Percentiles rank a stretch among this genome's conserved stretches.
These are phyloP conservation scores for Rhynchotus rufescens DNA, from an alignment of 2,797 vertebrate species.

Conservation along the genomic window DNA sequence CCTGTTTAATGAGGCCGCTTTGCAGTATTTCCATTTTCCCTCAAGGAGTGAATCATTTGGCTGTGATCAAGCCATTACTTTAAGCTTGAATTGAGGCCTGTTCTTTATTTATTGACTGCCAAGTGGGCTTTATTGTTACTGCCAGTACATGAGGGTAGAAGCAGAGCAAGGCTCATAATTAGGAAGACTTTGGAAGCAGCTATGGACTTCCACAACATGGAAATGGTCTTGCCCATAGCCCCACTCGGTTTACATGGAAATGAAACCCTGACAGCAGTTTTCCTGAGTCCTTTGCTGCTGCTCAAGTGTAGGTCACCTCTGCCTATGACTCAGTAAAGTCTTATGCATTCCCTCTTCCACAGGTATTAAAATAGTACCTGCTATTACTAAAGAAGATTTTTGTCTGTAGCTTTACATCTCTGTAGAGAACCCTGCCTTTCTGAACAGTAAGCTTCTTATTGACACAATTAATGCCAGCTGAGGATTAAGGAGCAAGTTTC, in stretches of 20 bases:
- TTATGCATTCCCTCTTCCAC: neutral
- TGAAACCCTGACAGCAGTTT: neutral
- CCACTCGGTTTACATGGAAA: neutral
- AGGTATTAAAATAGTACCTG: neutral
- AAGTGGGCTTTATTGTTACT: neutral
- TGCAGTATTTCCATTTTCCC: accelerated
- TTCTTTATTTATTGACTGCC: neutral
- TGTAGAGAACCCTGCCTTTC: neutral
- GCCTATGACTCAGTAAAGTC: neutral
- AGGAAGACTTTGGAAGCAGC: neutral
- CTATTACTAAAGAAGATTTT: neutral
- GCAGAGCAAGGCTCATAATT: neutral
- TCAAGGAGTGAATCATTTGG: neutral
- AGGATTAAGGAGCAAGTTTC: neutral
- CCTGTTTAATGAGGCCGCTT: neutral
- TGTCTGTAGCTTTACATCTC: neutral
- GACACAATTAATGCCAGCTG: neutral
- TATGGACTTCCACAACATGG: neutral
- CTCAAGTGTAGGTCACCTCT: neutral
- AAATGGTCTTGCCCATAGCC: neutral
- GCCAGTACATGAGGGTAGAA: neutral
- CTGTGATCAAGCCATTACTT: neutral
- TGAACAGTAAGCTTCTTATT: neutral
- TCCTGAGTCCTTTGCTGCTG: neutral
- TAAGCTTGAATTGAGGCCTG: neutral